phyloP scores from a whole-genome alignment of 2,888 invertebrate genomes.

The Trichacis sp. region DNA sequence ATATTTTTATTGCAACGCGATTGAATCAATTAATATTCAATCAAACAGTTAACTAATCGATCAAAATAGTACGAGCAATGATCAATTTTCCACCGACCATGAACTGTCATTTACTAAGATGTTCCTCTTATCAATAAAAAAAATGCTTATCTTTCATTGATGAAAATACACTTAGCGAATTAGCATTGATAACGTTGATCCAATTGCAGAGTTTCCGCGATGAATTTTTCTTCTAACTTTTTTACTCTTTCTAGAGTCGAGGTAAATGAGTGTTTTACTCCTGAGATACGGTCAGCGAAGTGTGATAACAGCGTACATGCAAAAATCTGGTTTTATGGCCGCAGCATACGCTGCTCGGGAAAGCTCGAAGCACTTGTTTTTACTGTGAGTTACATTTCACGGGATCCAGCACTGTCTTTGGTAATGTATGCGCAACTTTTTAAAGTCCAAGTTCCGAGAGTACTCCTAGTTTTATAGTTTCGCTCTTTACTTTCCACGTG shows the following conservation, averaged over 20 bases:
- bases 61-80: no score
- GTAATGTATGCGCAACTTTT: conserved; percentile 42
- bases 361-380: conserved; percentile 37
- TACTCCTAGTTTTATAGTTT: conserved; percentile 35
- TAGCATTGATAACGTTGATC: background rate
- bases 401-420: conserved; percentile 35
- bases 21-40: no score
- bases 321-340: conserved; percentile 39
- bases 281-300: conserved; percentile 22
- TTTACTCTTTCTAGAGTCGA: conserved; percentile 4
- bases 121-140: no score
- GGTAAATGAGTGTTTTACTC: conserved; percentile 20
- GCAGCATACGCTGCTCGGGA: conserved; percentile 26
- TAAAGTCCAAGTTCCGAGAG: conserved; percentile 36
- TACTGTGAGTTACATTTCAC: conserved; percentile 41
- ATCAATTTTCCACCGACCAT: no score
- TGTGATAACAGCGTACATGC: conserved; percentile 24
- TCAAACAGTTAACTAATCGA: no score
- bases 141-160: no score
- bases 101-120: no score
- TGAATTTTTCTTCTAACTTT: no score
- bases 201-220: conserved; percentile 22
- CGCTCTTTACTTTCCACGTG: conserved; percentile 32
- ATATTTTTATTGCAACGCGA: no score
- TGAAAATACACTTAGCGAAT: no score